phyloP scores from a whole-genome alignment of 2,888 invertebrate genomes.

The Ramazzottius varieornatus region DNA sequence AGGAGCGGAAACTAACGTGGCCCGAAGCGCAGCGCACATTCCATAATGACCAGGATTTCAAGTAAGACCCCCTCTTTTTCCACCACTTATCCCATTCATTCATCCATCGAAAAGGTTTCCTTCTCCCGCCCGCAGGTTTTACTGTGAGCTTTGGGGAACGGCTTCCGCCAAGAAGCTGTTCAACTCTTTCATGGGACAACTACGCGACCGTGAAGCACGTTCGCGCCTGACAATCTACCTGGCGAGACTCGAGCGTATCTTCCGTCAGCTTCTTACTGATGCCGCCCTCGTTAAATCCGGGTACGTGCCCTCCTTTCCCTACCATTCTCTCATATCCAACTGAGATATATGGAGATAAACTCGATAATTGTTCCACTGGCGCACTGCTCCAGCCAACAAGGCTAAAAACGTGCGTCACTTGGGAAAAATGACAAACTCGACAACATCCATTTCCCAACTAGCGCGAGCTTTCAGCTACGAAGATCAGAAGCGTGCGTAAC shows the following conservation, averaged over 20 bases:
- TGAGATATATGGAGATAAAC: too few species aligned
- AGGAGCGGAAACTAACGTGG: constrained; percentile 43
- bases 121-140: background rate
- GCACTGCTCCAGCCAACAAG: too few species aligned
- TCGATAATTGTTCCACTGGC: too few species aligned
- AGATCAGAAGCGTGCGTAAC: too few species aligned
- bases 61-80: constrained; percentile 18
- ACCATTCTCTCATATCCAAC: too few species aligned
- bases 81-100: constrained; percentile 11
- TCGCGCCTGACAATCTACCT: background rate
- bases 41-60: constrained; percentile 12
- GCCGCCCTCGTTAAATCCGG: background rate
- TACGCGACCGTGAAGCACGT: constrained; percentile 12
- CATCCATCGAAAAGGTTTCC: background rate
- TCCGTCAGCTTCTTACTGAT: background rate
- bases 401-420: too few species aligned
- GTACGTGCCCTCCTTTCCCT: background rate
- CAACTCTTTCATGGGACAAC: constrained; percentile 14
- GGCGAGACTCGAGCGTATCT: background rate
- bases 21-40: constrained; percentile 32
- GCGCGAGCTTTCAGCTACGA: too few species aligned
- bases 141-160: constrained; percentile 17
- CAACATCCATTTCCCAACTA: too few species aligned
- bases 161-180: constrained; percentile 17
- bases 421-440: too few species aligned